Evolutionary conservation across 2,888 invertebrate species (phyloP).

Genomic region (Parapristionchus giblindavisi): DNA sequence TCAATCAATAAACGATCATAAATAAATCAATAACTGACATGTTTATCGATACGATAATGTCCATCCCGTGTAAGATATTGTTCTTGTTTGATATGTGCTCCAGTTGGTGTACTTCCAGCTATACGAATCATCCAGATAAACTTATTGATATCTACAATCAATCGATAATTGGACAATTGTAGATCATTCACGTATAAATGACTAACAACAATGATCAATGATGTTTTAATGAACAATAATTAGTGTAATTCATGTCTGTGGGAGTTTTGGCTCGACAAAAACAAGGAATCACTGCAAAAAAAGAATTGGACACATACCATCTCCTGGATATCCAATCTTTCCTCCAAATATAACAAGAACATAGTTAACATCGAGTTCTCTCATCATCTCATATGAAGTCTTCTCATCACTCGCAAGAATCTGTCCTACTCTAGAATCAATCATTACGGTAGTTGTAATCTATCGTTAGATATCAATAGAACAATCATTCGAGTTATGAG

Average conservation of each 20-base stretch:
- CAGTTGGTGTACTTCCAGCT: conserved; percentile 92
- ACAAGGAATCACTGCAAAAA: neutral
- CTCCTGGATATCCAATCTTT: conserved; percentile 96
- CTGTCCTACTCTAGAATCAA: conserved; percentile 64
- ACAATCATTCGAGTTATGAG: too few relatives aligned
- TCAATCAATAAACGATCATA: neutral
- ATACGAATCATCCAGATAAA: conserved; percentile 99
- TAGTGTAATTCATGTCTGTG: too few relatives aligned
- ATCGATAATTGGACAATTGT: neutral
- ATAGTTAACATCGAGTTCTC: conserved; percentile 94
- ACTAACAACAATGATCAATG: too few relatives aligned
- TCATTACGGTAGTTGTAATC: too few relatives aligned
- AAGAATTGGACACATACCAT: conserved; percentile 76
- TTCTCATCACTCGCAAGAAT: conserved; percentile 98
- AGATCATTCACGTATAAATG: neutral
- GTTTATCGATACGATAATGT: conserved; percentile 94
- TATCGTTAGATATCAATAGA: too few relatives aligned
- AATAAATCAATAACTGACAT: conserved; percentile 78
- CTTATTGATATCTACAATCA: conserved; percentile 89
- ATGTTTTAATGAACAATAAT: too few relatives aligned
- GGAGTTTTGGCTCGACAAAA: too few relatives aligned
- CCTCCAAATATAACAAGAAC: conserved; percentile 99
- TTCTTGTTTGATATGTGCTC: conserved; percentile 86
- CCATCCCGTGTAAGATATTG: conserved; percentile 90
- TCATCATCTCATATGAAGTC: conserved; percentile 96